Base-by-base conservation (phyloP, 2,888 invertebrate genomes). In the Zhuqinia jingwanae region DNA sequence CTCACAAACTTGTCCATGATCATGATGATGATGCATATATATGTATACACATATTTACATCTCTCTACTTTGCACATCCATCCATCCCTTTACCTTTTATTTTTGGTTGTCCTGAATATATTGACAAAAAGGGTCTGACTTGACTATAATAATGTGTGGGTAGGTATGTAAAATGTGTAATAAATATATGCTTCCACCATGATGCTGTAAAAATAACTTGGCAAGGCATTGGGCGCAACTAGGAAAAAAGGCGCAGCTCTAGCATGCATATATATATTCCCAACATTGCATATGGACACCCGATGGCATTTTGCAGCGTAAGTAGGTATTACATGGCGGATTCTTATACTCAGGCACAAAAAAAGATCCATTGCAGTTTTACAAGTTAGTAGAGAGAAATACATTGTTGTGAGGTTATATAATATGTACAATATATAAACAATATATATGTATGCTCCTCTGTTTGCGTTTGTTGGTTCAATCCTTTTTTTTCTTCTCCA, bases 191-290 rank as follows among this genome's bases (percentile, higher is more conserved):
- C n/a, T n/a, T 10, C 65, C 79, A 79, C 65, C 79, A 79, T 79
- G 25, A 65, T 79, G 79, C 36, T 79, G 50, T 13, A 30, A 25
- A 45, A 77, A 42, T 27, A 25, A 65, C 15, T 63, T 79, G 17
- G 65, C 17, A 36, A 65, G 50, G 65, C 65, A 79, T 79, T 79
- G 79, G 79, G 25, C 17, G 15, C 27, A 79, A 11, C 8, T 27
- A 79, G 20, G 45, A 50, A 73, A 53, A 36, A 60, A 65, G 47
- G 79, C 65, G 65, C 65, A 65, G 65, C 65, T 50, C 3, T 30
- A 53, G 11, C 27, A 42, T 42, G 30, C 13, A 58, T 58, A 15
- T 60, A 15, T n/a, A 60, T 60, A 15, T 60, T 36, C 8, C 42
- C 8, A 15, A 15, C n/a, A n/a, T n/a, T n/a, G n/a, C n/a, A n/a